A percentile compares a stretch with the other conserved stretches of the same genome.
Evolutionary conservation across 2,888 invertebrate genomes (phyloP).

Genomic region (Macrophya annulata): DNA sequence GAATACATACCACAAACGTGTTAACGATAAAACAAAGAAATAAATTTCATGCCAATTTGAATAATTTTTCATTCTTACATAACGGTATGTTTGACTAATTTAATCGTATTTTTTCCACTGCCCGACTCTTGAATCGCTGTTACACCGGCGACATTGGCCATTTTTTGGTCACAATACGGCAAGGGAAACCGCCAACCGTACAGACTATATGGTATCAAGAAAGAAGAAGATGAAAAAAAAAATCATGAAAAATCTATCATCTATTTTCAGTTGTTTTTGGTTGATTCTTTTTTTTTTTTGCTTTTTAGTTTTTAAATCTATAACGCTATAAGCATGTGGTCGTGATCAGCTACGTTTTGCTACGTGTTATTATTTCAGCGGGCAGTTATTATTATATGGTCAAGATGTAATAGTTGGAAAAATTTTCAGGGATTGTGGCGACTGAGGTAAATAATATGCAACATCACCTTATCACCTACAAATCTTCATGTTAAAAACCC

Average conservation of each 20-base stretch:
- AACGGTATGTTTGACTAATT: slow-evolving; percentile 79
- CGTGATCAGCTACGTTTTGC: too few species aligned
- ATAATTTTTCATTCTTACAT: slow-evolving; percentile 75
- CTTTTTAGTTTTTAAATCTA: too few species aligned
- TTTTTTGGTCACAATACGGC: slow-evolving; percentile 97
- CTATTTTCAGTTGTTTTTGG: not conserved
- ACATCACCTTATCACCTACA: too few species aligned
- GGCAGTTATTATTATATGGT: too few species aligned
- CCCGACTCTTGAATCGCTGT: slow-evolving; percentile 79
- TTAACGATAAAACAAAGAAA: slow-evolving; percentile 56
- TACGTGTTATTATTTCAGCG: too few species aligned
- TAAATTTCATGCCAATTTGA: slow-evolving; percentile 73
- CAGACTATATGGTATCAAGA: slow-evolving; percentile 85
- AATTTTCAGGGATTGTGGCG: too few species aligned
- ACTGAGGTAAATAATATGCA: too few species aligned
- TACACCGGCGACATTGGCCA: slow-evolving; percentile 81
- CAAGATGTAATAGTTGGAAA: too few species aligned
- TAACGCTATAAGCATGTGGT: too few species aligned
- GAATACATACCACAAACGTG: not conserved
- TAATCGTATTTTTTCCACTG: slow-evolving; percentile 79
- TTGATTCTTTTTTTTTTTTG: not conserved
- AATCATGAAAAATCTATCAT: slow-evolving; percentile 58
- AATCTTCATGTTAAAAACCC: too few species aligned
- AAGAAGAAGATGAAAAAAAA: slow-evolving; percentile 71
- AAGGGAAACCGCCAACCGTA: slow-evolving; percentile 98